phyloP scores from a whole-genome alignment of 2,888 invertebrate species.

The Pheosia tremula region DNA sequence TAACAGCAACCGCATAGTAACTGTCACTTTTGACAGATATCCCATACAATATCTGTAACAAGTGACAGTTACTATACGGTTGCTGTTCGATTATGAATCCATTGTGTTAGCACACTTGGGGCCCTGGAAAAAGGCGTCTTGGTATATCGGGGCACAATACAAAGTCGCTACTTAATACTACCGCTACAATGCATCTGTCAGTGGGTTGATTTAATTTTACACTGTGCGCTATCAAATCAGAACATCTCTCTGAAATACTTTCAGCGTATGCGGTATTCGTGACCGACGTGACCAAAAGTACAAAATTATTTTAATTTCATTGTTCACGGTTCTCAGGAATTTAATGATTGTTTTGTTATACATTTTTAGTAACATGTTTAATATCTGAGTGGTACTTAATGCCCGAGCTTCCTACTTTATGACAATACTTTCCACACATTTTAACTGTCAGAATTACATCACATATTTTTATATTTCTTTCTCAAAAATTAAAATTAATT shows the following conservation, averaged over 20 bases:
- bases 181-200: neutral
- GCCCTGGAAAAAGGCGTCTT: too few species aligned
- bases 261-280: slow-evolving; percentile 33
- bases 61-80: too few species aligned
- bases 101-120: too few species aligned
- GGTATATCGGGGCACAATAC: too few species aligned
- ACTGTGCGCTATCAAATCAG: slow-evolving; percentile 29
- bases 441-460: neutral
- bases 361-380: neutral
- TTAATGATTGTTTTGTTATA: slow-evolving; percentile 23
- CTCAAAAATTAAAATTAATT: neutral
- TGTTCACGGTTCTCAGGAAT: slow-evolving; percentile 31
- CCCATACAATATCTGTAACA: too few species aligned
- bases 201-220: slow-evolving; percentile 20
- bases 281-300: slow-evolving; percentile 13
- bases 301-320: slow-evolving; percentile 14
- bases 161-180: too few species aligned
- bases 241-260: slow-evolving; percentile 28
- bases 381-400: neutral
- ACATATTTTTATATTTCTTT: too few species aligned
- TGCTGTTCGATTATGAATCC: too few species aligned
- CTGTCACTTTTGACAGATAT: too few species aligned
- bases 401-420: neutral
- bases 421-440: neutral
- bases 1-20: too few species aligned